Evolutionary conservation across 2,797 vertebrate genomes (phyloP).

Genomic region (Salmo trutta): DNA sequence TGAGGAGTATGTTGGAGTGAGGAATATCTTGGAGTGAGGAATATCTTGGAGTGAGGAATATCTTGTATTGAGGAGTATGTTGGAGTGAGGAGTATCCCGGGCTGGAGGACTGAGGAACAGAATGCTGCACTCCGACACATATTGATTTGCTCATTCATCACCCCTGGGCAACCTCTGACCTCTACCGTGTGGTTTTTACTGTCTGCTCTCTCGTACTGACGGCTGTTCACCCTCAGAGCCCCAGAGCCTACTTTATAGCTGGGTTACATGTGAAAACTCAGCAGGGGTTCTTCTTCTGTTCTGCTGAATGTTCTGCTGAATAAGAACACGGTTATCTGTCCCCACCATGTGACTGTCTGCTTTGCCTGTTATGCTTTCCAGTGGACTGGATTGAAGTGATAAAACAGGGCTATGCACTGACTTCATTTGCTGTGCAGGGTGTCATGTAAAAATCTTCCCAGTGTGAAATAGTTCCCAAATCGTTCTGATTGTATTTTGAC

Average conservation of each 20-base stretch:
- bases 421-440: conserved; percentile 37
- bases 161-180: conserved; percentile 66
- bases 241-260: conserved; percentile 4
- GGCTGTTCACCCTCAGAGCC: conserved; percentile 23
- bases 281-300: conserved; percentile 26
- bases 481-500: no score
- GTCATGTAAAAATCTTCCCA: no score
- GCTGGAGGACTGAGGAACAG: conserved; percentile 68
- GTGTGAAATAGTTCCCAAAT: no score
- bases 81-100: conserved; percentile 5
- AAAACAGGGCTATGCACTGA: conserved; percentile 42
- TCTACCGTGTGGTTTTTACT: conserved; percentile 62
- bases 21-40: no score
- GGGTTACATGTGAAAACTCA: conserved; percentile 38
- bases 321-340: not conserved
- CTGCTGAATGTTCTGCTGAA: no score
- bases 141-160: conserved; percentile 79
- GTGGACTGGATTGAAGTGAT: conserved; percentile 34
- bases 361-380: conserved; percentile 37
- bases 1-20: no score
- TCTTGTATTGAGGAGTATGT: no score
- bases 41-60: no score
- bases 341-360: not conserved
- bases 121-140: conserved; percentile 54
- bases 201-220: not conserved